A percentile compares a stretch with the other conserved stretches of the same genome.
Evolutionary conservation across 2,113 vertebrate genomes (phyloP).

Genomic region (Larimichthys polyactis): DNA sequence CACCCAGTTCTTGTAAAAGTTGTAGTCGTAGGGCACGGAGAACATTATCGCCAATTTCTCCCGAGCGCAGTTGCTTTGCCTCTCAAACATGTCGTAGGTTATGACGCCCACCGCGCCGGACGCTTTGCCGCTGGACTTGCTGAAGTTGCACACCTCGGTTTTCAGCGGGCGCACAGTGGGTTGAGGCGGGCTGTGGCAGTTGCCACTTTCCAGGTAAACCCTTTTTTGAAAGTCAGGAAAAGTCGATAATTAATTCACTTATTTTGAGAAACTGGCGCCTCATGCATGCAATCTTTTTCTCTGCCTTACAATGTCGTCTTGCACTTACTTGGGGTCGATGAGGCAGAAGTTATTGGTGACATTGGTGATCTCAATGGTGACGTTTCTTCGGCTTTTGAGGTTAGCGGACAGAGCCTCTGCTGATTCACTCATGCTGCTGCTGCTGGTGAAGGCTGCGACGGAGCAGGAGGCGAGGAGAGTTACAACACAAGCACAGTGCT

Average conservation of each 20-base stretch:
- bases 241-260: not conserved
- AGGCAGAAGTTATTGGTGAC: conserved; percentile 67
- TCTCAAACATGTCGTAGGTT: conserved; percentile 75
- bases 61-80: fast-evolving
- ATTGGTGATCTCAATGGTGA: conserved; percentile 80
- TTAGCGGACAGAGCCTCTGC: conserved; percentile 68
- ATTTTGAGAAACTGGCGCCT: not conserved
- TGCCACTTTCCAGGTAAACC: conserved; percentile 67
- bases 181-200: conserved; percentile 51
- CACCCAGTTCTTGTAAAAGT: conserved; percentile 74
- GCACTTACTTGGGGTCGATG: conserved; percentile 70
- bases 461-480: not conserved
- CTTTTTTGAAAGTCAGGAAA: conserved; percentile 24
- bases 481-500: not conserved
- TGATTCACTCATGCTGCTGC: conserved; percentile 63
- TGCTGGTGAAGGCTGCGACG: not conserved
- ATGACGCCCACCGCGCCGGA: conserved; percentile 76
- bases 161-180: conserved; percentile 63
- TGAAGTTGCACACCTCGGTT: conserved; percentile 78
- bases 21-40: conserved; percentile 75
- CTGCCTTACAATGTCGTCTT: too few species aligned
- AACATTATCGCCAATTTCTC: conserved; percentile 78
- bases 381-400: conserved; percentile 60
- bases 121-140: conserved; percentile 48
- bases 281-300: too few species aligned